phyloP scores from a whole-genome alignment of 2,113 vertebrate species.

The Cheilinus undulatus region DNA sequence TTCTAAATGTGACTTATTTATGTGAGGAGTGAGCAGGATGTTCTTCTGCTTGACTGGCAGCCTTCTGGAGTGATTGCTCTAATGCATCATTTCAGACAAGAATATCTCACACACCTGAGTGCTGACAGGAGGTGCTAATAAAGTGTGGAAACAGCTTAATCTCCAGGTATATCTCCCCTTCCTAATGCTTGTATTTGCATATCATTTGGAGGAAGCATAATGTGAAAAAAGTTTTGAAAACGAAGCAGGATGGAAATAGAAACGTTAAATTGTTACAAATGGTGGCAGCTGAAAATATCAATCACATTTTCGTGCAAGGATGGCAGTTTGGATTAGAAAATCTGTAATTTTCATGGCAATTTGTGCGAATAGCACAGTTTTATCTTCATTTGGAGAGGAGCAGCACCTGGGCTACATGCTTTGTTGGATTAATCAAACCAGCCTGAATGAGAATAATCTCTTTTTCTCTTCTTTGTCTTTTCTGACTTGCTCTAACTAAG shows the following conservation, averaged over 20 bases:
- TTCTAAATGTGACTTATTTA: slow-evolving; percentile 39
- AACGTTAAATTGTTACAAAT: slow-evolving; percentile 27
- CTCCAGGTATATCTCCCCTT: slow-evolving; percentile 30
- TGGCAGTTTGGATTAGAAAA: slow-evolving; percentile 66
- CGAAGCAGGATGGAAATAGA: slow-evolving; percentile 4
- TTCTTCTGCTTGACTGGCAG: slow-evolving; percentile 37
- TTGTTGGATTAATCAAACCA: slow-evolving; percentile 67
- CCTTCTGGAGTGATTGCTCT: slow-evolving; percentile 37
- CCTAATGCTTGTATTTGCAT: slow-evolving; percentile 10
- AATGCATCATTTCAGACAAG: slow-evolving; percentile 28
- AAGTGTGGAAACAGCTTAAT: slow-evolving; percentile 53
- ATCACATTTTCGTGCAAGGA: slow-evolving; percentile 20
- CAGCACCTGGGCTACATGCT: slow-evolving; percentile 66
- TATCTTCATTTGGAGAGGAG: slow-evolving; percentile 64
- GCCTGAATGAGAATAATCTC: slow-evolving; percentile 14
- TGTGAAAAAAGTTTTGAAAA: background rate
- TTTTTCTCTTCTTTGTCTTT: slow-evolving; percentile 9
- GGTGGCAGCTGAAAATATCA: slow-evolving; percentile 24
- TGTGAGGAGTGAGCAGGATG: slow-evolving; percentile 27
- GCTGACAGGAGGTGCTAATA: slow-evolving; percentile 70
- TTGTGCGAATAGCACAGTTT: slow-evolving; percentile 55
- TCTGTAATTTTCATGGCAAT: slow-evolving; percentile 57
- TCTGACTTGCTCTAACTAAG: slow-evolving; percentile 5
- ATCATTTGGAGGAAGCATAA: slow-evolving; percentile 3
- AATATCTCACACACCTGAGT: slow-evolving; percentile 42